A percentile compares a stretch with the other conserved stretches of the same genome.
These are phyloP conservation scores for Leptopilina myrica DNA, from an alignment of 2,888 invertebrate genomes.

Conservation along the genomic window DNA sequence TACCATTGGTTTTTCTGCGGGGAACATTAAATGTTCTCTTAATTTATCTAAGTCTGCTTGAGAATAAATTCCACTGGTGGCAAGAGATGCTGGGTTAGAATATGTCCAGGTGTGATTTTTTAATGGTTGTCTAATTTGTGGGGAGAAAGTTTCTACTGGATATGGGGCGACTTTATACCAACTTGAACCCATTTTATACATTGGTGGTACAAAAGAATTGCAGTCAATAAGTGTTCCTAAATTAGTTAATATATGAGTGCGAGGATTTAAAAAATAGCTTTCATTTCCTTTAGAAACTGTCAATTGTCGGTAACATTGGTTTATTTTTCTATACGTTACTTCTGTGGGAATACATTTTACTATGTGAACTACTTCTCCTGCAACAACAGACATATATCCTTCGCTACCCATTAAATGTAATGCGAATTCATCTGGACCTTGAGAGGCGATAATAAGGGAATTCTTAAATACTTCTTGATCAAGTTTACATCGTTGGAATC, in stretches of 20 bases:
- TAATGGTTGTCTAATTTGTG: neutral
- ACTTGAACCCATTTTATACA: conserved; percentile 40
- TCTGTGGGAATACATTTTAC: conserved; percentile 59
- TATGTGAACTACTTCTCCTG: conserved; percentile 63
- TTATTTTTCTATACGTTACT: conserved; percentile 48
- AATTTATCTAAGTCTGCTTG: conserved; percentile 40
- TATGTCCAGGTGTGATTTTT: conserved; percentile 27
- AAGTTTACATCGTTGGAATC: too few species aligned
- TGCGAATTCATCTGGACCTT: conserved; percentile 43
- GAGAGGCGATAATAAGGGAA: conserved; percentile 48
- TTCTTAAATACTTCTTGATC: too few species aligned
- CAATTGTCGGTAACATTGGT: conserved; percentile 56
- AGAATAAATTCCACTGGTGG: conserved; percentile 46
- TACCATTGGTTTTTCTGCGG: conserved; percentile 43
- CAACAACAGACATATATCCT: conserved; percentile 59
- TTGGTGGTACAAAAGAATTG: conserved; percentile 50
- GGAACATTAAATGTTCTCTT: conserved; percentile 42
- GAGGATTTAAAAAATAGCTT: conserved; percentile 52
- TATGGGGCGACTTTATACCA: conserved; percentile 31
- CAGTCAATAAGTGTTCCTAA: conserved; percentile 53
- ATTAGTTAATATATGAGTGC: conserved; percentile 52
- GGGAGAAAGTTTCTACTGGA: neutral
- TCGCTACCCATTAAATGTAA: conserved; percentile 56
- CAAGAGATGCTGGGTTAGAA: conserved; percentile 25
- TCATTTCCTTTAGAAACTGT: conserved; percentile 54